These are phyloP conservation scores for Eublepharis macularius DNA, from an alignment of 2,113 vertebrate genomes.

Conservation along the genomic window DNA sequence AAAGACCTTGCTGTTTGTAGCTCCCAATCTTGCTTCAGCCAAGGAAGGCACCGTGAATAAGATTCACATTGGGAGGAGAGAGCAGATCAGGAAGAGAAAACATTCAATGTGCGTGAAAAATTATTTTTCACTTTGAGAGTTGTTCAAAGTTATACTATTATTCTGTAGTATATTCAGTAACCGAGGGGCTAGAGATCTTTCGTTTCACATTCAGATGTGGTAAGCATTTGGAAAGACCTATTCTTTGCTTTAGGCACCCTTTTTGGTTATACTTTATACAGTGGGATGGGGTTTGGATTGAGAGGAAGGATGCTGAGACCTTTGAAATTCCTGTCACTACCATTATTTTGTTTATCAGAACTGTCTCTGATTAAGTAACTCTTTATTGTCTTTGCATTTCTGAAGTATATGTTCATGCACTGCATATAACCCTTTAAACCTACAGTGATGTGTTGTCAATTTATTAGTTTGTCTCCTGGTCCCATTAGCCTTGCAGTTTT, in stretches of 20 bases:
- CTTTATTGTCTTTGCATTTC: neutral
- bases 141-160: neutral
- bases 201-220: neutral
- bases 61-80: too few relatives aligned
- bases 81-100: constrained; percentile 34
- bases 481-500: neutral
- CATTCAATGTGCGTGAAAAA: constrained; percentile 51
- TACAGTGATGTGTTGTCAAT: neutral
- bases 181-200: neutral
- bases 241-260: neutral
- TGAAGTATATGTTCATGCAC: neutral
- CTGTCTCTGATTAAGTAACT: neutral
- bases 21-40: neutral
- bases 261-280: neutral
- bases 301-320: neutral
- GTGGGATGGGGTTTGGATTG: neutral
- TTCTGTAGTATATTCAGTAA: neutral
- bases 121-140: constrained; percentile 28
- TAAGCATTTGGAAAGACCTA: neutral
- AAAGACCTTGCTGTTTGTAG: neutral
- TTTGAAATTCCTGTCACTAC: neutral
- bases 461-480: neutral
- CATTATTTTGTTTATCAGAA: neutral
- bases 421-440: neutral
- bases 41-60: neutral